These are phyloP conservation scores for Gallinago paraguaiae DNA, from an alignment of 2,113 vertebrate genomes.

Conservation along the genomic window DNA sequence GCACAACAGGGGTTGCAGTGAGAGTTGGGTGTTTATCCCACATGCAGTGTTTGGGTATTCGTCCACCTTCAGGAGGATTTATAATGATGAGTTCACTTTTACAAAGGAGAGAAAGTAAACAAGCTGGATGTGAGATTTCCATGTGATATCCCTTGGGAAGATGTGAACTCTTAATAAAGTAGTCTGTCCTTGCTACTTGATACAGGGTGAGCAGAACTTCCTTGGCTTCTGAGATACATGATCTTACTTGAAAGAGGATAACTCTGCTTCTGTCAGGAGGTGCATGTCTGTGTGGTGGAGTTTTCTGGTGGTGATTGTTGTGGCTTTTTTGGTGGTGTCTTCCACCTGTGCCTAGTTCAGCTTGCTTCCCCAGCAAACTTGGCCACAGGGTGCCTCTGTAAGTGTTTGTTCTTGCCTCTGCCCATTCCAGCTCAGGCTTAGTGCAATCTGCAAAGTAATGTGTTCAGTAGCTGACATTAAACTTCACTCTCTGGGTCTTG, in stretches of 20 bases:
- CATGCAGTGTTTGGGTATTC: background rate
- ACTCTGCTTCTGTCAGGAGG: background rate
- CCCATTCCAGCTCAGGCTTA: background rate
- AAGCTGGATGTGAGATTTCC: background rate
- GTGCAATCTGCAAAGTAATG: background rate
- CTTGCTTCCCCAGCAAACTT: background rate
- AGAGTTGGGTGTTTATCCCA: background rate
- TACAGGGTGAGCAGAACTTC: background rate
- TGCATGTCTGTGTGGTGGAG: background rate
- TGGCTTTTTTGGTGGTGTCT: background rate
- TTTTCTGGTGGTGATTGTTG: background rate
- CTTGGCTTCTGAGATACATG: background rate
- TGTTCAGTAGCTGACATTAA: background rate
- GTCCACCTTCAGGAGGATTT: background rate
- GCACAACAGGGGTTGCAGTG: background rate
- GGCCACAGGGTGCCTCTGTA: background rate
- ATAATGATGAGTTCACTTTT: background rate
- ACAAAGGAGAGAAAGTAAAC: background rate
- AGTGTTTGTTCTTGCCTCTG: background rate
- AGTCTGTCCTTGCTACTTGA: background rate
- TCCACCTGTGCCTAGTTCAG: background rate
- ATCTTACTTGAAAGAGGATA: background rate
- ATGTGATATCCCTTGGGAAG: fast-evolving
- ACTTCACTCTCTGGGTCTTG: background rate
- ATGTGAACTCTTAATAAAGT: background rate